Evolutionary conservation across 2,113 vertebrate genomes (phyloP), one percentile per base, ranked within the genome.

Genomic region (Phalacrocorax pelagicus): DNA sequence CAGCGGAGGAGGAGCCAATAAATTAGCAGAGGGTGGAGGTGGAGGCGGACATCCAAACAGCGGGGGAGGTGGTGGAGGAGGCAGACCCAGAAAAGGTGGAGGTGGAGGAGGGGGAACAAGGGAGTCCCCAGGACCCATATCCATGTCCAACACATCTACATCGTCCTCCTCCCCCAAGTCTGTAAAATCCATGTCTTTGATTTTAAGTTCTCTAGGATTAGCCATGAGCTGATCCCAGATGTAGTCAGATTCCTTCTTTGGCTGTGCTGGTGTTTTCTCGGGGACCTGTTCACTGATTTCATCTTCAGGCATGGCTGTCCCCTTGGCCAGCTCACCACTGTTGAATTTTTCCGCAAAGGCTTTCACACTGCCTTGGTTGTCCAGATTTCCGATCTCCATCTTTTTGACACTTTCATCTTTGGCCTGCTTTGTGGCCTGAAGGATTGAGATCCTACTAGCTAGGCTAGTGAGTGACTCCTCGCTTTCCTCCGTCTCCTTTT

Each of bases 221-320:
- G 99, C 99, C 99, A 99, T 99, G 90, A 99, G 98, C 98, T 99
- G 99, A 97, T 99, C 99, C 99, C 99, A 99, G 97, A 99, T 99
- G 67, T 99, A 98, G 93, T 99, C 99, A 1, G 99, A 99, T 97
- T 99, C 99, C 21, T 99, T 98, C 94, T 98, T 98, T 36, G 95
- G 85, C 72, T 96, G 98, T 16, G 87, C 70, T 5, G 96, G 81
- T 15, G 95, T 81, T 91, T 97, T 98, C 82, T 98, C 98, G 0
- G 97, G 67, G 74, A 97, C 97, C 81, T 98, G 99, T 44, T 98
- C 98, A n/a, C 75, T 88, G 24, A 91, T 86, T 92, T 99, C 99
- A 5, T 82, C 79, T 36, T 99, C 99, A 32, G 98, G 93, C 34
- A 97, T 86, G 7, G 92, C 17, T 14, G 98, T 95, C 38, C 98